A percentile compares a stretch with the other conserved stretches of the same genome.
Conservation (phyloP, 2,888 invertebrate genomes). For the Acleris literana region DNA sequence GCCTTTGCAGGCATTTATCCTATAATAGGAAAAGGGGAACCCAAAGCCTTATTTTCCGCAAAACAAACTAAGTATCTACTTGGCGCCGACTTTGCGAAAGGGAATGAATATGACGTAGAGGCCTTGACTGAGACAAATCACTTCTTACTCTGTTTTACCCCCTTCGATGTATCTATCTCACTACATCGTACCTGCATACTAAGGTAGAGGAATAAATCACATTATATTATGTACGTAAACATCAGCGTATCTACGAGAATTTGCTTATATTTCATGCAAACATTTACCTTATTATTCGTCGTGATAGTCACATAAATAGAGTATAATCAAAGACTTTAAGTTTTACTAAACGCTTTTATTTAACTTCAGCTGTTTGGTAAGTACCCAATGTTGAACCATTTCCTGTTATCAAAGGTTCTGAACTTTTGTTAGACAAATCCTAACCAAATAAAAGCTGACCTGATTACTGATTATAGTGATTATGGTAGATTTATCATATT, state of each 20-base stretch:
- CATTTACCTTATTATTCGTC: not conserved
- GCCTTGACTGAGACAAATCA: slow-evolving; percentile 63
- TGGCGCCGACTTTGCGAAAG: slow-evolving; percentile 26
- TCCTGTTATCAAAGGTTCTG: too few relatives aligned
- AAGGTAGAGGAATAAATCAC: slow-evolving; percentile 26
- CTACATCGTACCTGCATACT: slow-evolving; percentile 4
- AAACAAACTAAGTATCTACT: slow-evolving; percentile 55
- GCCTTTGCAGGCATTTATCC: slow-evolving; percentile 9
- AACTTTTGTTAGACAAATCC: too few relatives aligned
- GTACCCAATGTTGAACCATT: too few relatives aligned
- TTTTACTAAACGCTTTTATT: too few relatives aligned
- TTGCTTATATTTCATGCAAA: slow-evolving; percentile 21
- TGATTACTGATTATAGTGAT: too few relatives aligned
- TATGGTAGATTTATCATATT: too few relatives aligned
- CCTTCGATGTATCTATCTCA: slow-evolving; percentile 21
- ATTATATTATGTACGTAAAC: slow-evolving; percentile 28
- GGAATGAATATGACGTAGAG: slow-evolving; percentile 48
- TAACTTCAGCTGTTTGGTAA: too few relatives aligned
- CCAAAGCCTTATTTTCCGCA: slow-evolving; percentile 47
- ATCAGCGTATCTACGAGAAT: slow-evolving; percentile 14
- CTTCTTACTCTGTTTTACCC: slow-evolving; percentile 42
- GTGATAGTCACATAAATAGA: too few relatives aligned
- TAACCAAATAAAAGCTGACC: too few relatives aligned
- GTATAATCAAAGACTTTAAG: too few relatives aligned
- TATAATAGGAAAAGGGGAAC: slow-evolving; percentile 39